Evolutionary conservation across 1,140 invertebrate genomes (phyloP).

Genomic region (Drosophila lacteicornis): DNA sequence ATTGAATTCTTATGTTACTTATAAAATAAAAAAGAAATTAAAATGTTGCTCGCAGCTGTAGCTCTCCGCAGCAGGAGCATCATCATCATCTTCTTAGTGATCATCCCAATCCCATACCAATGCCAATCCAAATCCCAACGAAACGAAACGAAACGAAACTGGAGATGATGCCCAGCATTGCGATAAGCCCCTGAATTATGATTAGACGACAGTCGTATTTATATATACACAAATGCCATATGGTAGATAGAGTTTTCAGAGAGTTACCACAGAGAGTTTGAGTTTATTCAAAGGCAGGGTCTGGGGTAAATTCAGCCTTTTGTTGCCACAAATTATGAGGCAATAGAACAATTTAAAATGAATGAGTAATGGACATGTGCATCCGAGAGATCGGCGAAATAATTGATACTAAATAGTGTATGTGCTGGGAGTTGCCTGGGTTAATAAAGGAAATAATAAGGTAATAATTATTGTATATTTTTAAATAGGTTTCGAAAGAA

Average conservation of each 20-base stretch:
- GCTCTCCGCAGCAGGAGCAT: slow-evolving; percentile 21
- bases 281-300: background rate
- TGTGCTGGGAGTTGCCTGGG: background rate
- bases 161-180: slow-evolving; percentile 70
- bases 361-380: slow-evolving; percentile 31
- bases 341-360: slow-evolving; percentile 42
- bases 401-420: background rate
- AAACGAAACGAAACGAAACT: slow-evolving; percentile 60
- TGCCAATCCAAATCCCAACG: slow-evolving; percentile 39
- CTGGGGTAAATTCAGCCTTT: slow-evolving; percentile 21
- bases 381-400: background rate
- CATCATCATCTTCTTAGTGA: slow-evolving; percentile 6
- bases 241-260: slow-evolving; percentile 13
- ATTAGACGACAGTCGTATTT: slow-evolving; percentile 70
- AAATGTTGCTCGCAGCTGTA: background rate
- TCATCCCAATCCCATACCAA: slow-evolving; percentile 14
- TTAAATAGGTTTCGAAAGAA: too few relatives aligned
- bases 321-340: slow-evolving; percentile 43
- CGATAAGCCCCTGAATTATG: slow-evolving; percentile 76
- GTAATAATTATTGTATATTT: too few relatives aligned
- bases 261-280: background rate
- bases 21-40: background rate
- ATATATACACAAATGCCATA: slow-evolving; percentile 34
- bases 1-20: too few relatives aligned
- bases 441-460: background rate